These are phyloP conservation scores for Melikaiella ostensackeni DNA, from an alignment of 2,888 invertebrate species.

Conservation along the genomic window DNA sequence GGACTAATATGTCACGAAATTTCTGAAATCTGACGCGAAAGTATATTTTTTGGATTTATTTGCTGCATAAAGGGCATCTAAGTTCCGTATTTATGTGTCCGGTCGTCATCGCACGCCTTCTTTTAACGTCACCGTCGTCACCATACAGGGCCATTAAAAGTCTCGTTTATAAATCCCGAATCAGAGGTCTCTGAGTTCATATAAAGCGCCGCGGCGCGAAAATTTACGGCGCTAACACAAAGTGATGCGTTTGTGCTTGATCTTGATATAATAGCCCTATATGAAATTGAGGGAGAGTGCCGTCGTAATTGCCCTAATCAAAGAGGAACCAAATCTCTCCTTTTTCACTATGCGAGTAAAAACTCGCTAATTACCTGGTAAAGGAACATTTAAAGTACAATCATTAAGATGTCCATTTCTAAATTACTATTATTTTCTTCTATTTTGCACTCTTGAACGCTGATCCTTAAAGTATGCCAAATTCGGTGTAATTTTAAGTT, in stretches of 20 bases:
- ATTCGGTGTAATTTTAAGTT: too few species aligned
- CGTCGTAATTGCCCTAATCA: conserved; percentile 56
- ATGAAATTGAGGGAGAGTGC: conserved; percentile 56
- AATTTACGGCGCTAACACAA: conserved; percentile 63
- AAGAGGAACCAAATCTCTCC: conserved; percentile 41
- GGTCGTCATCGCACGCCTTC: conserved; percentile 60
- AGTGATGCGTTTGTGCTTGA: conserved; percentile 50
- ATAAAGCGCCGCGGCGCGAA: conserved; percentile 60
- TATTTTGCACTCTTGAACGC: too few species aligned
- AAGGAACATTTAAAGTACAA: conserved; percentile 8
- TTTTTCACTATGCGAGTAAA: conserved; percentile 46
- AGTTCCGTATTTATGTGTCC: conserved; percentile 67
- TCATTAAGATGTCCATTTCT: conserved; percentile 2
- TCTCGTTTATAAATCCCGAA: conserved; percentile 69
- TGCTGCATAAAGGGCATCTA: conserved; percentile 22
- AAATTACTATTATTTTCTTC: conserved; percentile 42
- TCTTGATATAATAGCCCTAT: conserved; percentile 58
- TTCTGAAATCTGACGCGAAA: neutral
- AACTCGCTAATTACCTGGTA: neutral
- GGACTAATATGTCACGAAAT: neutral
- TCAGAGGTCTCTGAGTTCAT: conserved; percentile 64
- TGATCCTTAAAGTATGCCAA: too few species aligned
- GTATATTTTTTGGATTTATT: neutral
- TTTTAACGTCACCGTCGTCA: conserved; percentile 55
- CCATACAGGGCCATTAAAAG: conserved; percentile 57